Percentiles rank a stretch among this genome's conserved stretches.
These are phyloP conservation scores for Antechinus stuartii DNA, from an alignment of 2,113 vertebrate genomes.

Conservation along the genomic window DNA sequence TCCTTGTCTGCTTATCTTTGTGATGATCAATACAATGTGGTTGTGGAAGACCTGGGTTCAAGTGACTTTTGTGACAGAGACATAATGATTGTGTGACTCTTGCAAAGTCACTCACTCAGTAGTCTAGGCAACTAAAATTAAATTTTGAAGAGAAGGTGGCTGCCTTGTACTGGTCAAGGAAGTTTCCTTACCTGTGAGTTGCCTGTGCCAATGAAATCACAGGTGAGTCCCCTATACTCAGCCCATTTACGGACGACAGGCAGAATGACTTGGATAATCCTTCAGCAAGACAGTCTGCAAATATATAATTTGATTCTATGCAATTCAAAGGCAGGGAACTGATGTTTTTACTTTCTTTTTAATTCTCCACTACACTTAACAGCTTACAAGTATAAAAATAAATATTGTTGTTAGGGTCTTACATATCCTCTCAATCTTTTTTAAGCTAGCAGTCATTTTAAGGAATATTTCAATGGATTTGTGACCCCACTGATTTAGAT, in stretches of 20 bases:
- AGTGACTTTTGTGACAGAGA: background rate
- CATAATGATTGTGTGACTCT: background rate
- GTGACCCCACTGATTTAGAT: background rate
- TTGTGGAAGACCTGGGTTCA: background rate
- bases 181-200: background rate
- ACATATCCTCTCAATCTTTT: background rate
- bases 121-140: background rate
- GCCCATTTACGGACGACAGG: background rate
- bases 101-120: background rate
- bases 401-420: background rate
- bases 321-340: background rate
- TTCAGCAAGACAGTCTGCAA: background rate
- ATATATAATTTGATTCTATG: background rate
- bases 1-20: slow-evolving; percentile 2
- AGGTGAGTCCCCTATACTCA: background rate
- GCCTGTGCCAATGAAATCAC: background rate
- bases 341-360: background rate
- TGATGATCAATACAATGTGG: background rate
- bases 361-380: slow-evolving; percentile 30
- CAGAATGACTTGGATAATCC: background rate
- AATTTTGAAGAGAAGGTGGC: background rate
- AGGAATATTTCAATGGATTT: background rate
- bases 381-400: slow-evolving; percentile 18
- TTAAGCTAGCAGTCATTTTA: background rate
- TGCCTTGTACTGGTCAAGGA: background rate